Evolutionary conservation across 2,888 invertebrate genomes (phyloP), one percentile per base, ranked within the genome.

Genomic region (Trachelus tabidus): DNA sequence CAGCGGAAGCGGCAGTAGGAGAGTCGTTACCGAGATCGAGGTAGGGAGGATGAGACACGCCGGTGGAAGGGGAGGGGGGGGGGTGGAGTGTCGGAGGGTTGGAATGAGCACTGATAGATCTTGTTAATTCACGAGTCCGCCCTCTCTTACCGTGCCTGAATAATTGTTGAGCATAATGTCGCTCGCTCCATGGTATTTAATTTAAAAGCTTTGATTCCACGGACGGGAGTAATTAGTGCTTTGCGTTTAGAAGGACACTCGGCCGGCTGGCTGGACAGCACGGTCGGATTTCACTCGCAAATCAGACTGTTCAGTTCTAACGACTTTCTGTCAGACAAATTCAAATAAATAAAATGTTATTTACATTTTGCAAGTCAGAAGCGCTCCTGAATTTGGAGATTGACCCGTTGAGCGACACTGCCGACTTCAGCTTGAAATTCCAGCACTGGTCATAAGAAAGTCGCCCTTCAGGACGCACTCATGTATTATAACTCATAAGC

Each of bases 141-240:
- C 76, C 77, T 85, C 76, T 80, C 73, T 35, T 78, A 73, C 77
- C 80, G 37, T 76, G 76, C 80, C 76, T 69, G 85, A 85, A 87
- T 90, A 88, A 90, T 90, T 88, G 90, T 88, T 85, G 84, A 85
- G 86, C 83, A 84, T 83, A 85, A 86, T 81, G 82, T 79, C 76
- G 79, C 79, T 79, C 79, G 71, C 79, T 71, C 78, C 80, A 83
- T 79, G 81, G 81, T 83, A 84, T 86, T 88, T 81, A 84, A 88
- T 85, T 88, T 86, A 87, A 89, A 86, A 85, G 83, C 85, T 83
- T 79, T 85, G 78, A 82, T 83, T 85, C 79, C 80, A 75, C 80
- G 81, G 78, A 75, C 80, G 79, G 79, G 81, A 84, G 81, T 85
- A 86, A 87, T 87, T 84, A 84, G 79, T 73, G 76, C 73, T 77